phyloP scores from a whole-genome alignment of 2,113 vertebrate species.

The Cheilinus undulatus region DNA sequence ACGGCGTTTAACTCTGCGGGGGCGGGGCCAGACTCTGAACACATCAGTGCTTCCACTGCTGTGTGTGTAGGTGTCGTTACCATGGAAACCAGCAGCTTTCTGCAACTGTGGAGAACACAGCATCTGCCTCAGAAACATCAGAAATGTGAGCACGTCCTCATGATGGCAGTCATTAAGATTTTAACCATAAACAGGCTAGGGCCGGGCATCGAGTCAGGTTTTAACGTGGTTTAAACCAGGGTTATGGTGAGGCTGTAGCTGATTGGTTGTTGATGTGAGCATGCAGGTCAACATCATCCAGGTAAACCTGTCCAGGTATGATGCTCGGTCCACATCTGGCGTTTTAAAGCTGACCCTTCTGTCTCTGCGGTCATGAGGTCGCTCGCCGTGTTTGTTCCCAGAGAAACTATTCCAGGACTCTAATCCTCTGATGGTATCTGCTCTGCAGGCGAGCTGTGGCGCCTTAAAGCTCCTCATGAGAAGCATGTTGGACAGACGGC shows the following conservation, averaged over 20 bases:
- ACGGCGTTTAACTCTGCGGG: constrained; percentile 4
- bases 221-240: too few species aligned
- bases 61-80: constrained; percentile 71
- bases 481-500: not conserved
- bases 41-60: constrained; percentile 45
- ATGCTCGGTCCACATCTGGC: too few species aligned
- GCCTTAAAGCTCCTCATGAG: not conserved
- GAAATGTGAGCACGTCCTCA: not conserved
- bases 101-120: constrained; percentile 21
- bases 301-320: too few species aligned
- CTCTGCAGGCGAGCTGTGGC: constrained; percentile 8
- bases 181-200: too few species aligned
- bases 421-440: constrained; percentile 28
- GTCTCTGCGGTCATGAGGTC: constrained; percentile 12
- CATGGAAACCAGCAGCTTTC: constrained; percentile 70
- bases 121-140: not conserved
- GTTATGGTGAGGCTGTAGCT: too few species aligned
- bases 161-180: too few species aligned
- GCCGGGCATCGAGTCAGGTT: too few species aligned
- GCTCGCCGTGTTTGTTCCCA: not conserved
- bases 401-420: constrained; percentile 18
- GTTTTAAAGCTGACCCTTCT: not conserved
- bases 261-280: too few species aligned
- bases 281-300: too few species aligned
- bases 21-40: constrained; percentile 24